A percentile compares a stretch with the other conserved stretches of the same genome.
These are phyloP conservation scores for Hirtodrosophila duncani DNA, from an alignment of 2,888 invertebrate genomes.

Conservation along the genomic window DNA sequence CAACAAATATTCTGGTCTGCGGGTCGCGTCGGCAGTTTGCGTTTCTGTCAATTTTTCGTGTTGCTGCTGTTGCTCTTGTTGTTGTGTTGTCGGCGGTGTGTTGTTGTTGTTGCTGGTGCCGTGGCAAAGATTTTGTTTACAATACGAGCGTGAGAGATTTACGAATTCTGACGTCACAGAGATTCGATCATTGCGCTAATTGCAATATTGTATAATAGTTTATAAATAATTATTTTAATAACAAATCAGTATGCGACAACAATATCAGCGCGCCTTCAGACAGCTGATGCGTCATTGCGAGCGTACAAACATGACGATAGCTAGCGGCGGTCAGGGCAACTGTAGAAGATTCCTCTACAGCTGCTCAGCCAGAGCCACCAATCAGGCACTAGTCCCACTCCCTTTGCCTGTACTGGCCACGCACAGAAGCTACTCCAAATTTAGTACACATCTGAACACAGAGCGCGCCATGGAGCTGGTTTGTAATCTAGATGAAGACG, in stretches of 20 bases:
- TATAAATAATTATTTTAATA: slow-evolving; percentile 7
- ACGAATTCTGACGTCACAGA: slow-evolving; percentile 34
- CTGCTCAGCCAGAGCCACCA: slow-evolving; percentile 3
- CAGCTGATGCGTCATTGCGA: slow-evolving; percentile 35
- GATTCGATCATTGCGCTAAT: slow-evolving; percentile 17
- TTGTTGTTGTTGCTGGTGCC: slow-evolving; percentile 37
- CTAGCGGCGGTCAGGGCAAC: background rate
- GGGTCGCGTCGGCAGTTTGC: too few relatives aligned
- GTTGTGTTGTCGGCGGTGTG: background rate
- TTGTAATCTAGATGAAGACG: slow-evolving; percentile 85
- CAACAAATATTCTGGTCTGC: slow-evolving; percentile 42
- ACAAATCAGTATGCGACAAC: slow-evolving; percentile 30
- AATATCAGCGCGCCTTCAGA: slow-evolving; percentile 25
- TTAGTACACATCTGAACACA: slow-evolving; percentile 78
- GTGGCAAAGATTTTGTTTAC: slow-evolving; percentile 38
- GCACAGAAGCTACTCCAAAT: slow-evolving; percentile 47
- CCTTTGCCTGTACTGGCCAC: background rate
- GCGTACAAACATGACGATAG: slow-evolving; percentile 3
- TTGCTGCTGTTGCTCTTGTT: slow-evolving; percentile 4
- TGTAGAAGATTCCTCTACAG: slow-evolving; percentile 14
- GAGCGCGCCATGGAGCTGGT: slow-evolving; percentile 87
- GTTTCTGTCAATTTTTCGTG: too few relatives aligned
- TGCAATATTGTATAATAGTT: slow-evolving; percentile 9
- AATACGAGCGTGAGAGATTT: slow-evolving; percentile 1
- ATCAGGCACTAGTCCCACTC: slow-evolving; percentile 4